These are phyloP conservation scores for Moxostoma hubbsi DNA, from an alignment of 2,797 vertebrate species.

Conservation along the genomic window DNA sequence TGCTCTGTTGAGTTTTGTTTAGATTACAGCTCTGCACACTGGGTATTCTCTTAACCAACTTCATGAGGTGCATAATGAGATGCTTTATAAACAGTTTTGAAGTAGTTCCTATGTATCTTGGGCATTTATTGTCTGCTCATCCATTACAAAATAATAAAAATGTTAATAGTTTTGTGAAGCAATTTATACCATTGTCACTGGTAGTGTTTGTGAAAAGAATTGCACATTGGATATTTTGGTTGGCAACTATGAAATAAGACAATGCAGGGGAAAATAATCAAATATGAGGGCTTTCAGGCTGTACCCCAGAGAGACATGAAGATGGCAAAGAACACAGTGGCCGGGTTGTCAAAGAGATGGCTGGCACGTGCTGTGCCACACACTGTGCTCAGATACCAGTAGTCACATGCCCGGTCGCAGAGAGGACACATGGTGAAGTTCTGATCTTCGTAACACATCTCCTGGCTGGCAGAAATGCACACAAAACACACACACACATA, in stretches of 20 bases:
- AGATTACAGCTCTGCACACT: no score
- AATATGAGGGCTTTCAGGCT: neutral
- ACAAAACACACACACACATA: slow-evolving; percentile 34
- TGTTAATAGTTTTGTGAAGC: no score
- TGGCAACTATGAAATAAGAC: slow-evolving; percentile 9
- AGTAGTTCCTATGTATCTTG: no score
- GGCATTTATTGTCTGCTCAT: no score
- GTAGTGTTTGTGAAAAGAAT: no score
- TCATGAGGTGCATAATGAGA: no score
- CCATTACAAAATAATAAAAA: no score
- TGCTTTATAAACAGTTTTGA: no score
- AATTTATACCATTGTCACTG: no score
- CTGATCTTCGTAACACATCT: slow-evolving; percentile 91
- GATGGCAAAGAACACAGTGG: slow-evolving; percentile 94
- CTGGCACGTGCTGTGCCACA: slow-evolving; percentile 91
- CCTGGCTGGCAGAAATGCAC: slow-evolving; percentile 77
- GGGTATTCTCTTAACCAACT: no score
- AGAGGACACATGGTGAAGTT: slow-evolving; percentile 98
- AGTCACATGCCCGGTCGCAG: slow-evolving; percentile 93
- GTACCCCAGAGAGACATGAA: slow-evolving; percentile 99
- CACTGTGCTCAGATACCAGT: slow-evolving; percentile 93
- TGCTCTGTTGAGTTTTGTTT: no score
- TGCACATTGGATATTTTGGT: neutral
- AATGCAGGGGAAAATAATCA: slow-evolving; percentile 1
- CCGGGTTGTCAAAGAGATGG: slow-evolving; percentile 97